Percentiles rank a stretch among this genome's conserved stretches.
Conservation (phyloP, 2,113 vertebrate species). For the Platichthys flesus region DNA sequence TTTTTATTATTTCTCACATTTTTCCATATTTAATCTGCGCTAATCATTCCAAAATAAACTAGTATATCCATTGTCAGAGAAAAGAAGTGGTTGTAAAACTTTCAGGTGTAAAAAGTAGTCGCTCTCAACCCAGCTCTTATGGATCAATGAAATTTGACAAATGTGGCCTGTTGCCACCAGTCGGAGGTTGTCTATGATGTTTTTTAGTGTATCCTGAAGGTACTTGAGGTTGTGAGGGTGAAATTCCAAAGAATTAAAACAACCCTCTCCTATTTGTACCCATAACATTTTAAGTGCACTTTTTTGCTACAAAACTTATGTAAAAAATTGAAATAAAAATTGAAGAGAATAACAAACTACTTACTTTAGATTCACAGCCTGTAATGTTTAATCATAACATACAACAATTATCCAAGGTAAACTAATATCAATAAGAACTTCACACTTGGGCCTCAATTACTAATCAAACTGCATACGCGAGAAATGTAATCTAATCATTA, state of each 20-base stretch:
- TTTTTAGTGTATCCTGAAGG: neutral
- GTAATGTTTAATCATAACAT: neutral
- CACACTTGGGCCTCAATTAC: neutral
- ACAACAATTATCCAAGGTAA: neutral
- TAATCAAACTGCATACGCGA: neutral
- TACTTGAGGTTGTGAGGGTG: neutral
- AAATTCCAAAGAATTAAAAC: constrained; percentile 5
- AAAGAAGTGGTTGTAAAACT: neutral
- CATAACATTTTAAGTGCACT: constrained; percentile 1
- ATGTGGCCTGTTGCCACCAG: neutral
- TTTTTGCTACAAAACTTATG: constrained; percentile 6
- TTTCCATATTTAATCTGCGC: constrained; percentile 1
- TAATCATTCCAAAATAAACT: neutral
- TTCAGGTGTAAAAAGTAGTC: neutral
- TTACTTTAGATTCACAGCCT: neutral
- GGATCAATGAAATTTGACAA: neutral
- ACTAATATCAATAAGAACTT: neutral
- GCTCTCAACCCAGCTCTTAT: neutral
- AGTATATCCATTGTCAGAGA: neutral
- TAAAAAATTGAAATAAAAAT: neutral
- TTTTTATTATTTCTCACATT: neutral
- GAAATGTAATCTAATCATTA: neutral
- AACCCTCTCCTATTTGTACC: neutral
- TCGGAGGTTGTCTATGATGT: neutral
- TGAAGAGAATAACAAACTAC: neutral